phyloP scores from a whole-genome alignment of 2,888 invertebrate genomes.

The Amiota communis region DNA sequence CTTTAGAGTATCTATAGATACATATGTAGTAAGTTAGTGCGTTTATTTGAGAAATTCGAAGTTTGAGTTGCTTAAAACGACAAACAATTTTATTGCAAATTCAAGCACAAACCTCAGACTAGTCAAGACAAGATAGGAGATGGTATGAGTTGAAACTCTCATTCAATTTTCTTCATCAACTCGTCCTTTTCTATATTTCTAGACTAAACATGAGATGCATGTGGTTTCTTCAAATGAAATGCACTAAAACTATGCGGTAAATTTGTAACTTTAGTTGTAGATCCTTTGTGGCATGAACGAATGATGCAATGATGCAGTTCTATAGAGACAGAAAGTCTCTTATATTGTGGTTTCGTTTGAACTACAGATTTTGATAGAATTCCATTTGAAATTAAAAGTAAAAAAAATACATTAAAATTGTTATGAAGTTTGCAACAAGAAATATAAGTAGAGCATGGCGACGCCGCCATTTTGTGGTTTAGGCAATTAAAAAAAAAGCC shows the following conservation, averaged over 20 bases:
- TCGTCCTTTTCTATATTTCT: too few species aligned
- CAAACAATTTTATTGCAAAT: slow-evolving; percentile 23
- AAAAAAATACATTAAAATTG: too few species aligned
- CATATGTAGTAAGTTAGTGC: neutral
- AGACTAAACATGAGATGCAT: neutral
- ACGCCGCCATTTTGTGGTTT: slow-evolving; percentile 7
- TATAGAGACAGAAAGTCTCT: neutral
- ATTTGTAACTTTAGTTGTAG: slow-evolving; percentile 1
- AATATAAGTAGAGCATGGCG: slow-evolving; percentile 22
- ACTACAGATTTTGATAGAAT: neutral
- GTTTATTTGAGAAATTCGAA: neutral
- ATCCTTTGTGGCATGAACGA: neutral
- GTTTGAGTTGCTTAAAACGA: slow-evolving; percentile 16
- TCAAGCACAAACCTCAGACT: slow-evolving; percentile 17
- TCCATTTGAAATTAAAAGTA: too few species aligned
- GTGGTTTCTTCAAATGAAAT: slow-evolving; percentile 4
- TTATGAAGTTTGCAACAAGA: too few species aligned
- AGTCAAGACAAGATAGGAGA: neutral
- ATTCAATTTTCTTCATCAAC: too few species aligned
- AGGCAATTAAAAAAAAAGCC: neutral
- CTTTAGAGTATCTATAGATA: neutral
- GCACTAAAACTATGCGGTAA: slow-evolving; percentile 23
- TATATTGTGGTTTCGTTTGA: neutral
- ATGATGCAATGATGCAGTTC: too few species aligned
- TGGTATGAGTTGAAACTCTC: neutral